Percentiles rank a stretch among this genome's conserved stretches.
These are phyloP conservation scores for Ctena decussata DNA, from an alignment of 2,888 invertebrate genomes.

Conservation along the genomic window DNA sequence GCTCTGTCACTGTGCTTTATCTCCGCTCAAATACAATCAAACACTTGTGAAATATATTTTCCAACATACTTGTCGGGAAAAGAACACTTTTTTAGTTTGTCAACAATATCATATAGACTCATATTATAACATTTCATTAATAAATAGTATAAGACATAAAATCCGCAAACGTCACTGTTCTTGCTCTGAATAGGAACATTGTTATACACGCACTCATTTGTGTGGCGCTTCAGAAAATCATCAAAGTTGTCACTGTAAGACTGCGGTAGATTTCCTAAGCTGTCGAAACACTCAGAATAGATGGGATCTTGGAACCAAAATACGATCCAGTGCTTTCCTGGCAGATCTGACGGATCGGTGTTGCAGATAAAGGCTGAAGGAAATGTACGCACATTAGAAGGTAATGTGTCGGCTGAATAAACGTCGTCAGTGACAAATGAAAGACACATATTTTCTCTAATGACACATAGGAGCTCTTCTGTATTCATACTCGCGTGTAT, in stretches of 20 bases:
- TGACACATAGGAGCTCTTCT: not conserved
- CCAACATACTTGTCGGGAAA: too few relatives aligned
- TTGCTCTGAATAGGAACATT: not conserved
- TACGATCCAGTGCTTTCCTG: not conserved
- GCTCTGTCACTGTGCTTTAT: too few relatives aligned
- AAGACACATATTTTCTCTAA: not conserved
- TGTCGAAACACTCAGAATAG: not conserved
- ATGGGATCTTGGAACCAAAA: not conserved
- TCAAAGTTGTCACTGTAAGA: not conserved
- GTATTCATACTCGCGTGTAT: not conserved
- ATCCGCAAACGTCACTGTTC: not conserved
- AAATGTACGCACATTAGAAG: not conserved
- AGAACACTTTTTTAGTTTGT: too few relatives aligned
- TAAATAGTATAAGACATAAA: slow-evolving; percentile 5
- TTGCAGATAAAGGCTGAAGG: too few relatives aligned
- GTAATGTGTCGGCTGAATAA: not conserved
- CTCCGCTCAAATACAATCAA: too few relatives aligned
- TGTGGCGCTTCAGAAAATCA: not conserved
- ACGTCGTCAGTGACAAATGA: not conserved
- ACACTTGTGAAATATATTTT: too few relatives aligned
- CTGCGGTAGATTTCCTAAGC: not conserved
- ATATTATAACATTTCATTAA: not conserved
- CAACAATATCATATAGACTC: too few relatives aligned
- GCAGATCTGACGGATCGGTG: not conserved
- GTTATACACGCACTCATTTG: not conserved